phyloP scores from a whole-genome alignment of 1,140 invertebrate species.

The Caenorhabditis remanei region DNA sequence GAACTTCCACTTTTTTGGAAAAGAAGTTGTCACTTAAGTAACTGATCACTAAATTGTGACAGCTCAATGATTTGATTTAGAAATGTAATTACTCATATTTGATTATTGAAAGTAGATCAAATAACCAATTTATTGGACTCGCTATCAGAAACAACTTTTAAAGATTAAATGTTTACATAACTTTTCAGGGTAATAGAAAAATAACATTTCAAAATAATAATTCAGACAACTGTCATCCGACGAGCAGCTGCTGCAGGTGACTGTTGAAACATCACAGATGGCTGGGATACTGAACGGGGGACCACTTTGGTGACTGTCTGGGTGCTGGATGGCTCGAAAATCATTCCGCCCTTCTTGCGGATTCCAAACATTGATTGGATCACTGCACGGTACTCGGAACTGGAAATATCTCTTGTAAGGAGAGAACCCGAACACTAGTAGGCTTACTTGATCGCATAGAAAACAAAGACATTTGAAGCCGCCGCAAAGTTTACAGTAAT shows the following conservation, averaged over 20 bases:
- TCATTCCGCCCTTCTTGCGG: slow-evolving; percentile 13
- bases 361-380: slow-evolving; percentile 29
- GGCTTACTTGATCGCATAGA: slow-evolving; percentile 19
- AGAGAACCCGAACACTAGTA: background rate
- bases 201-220: background rate
- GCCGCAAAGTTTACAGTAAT: slow-evolving; percentile 6
- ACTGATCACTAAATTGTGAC: slow-evolving; percentile 3
- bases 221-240: slow-evolving; percentile 35
- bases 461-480: slow-evolving; percentile 9
- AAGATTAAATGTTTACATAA: background rate
- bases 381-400: background rate
- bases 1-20: background rate
- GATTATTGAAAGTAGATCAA: background rate
- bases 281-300: slow-evolving; percentile 15
- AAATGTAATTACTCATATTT: background rate
- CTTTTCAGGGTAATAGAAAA: too few species aligned
- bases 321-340: slow-evolving; percentile 31
- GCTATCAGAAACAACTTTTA: background rate
- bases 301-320: slow-evolving; percentile 20
- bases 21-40: background rate
- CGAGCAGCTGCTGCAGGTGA: background rate
- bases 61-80: background rate
- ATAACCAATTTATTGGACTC: slow-evolving; percentile 8
- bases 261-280: background rate
- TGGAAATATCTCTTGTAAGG: background rate